Evolutionary conservation across 1,140 invertebrate species (phyloP).

Genomic region (Temnothorax longispinosus): DNA sequence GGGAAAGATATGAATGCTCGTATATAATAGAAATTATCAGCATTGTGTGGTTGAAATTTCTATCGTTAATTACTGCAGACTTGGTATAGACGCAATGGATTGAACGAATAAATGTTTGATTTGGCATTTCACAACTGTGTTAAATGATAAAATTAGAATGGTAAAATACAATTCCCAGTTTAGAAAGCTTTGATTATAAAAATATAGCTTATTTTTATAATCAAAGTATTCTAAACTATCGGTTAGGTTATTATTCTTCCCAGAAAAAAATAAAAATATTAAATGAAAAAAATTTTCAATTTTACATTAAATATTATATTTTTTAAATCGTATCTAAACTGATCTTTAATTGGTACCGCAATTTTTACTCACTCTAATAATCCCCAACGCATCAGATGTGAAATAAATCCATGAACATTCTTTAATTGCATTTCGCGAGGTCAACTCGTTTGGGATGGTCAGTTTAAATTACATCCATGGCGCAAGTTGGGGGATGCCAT

Average conservation of each 20-base stretch:
- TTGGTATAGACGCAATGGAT: background rate
- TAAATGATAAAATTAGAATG: background rate
- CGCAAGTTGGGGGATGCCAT: background rate
- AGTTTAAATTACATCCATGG: slow-evolving; percentile 8
- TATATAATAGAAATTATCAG: background rate
- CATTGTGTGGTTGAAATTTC: background rate
- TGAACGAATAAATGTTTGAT: slow-evolving; percentile 11
- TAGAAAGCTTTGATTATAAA: no score
- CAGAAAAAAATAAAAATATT: background rate
- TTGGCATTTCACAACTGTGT: background rate
- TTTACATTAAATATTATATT: background rate
- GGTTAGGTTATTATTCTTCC: background rate
- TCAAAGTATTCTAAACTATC: background rate
- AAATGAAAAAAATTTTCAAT: background rate
- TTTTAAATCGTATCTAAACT: background rate
- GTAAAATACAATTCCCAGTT: background rate
- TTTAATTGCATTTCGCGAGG: background rate
- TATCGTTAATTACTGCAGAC: slow-evolving; percentile 2
- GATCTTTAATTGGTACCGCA: background rate
- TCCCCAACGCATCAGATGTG: background rate
- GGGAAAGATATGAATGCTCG: background rate
- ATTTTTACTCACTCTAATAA: background rate
- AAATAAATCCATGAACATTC: background rate
- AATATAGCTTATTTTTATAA: background rate
- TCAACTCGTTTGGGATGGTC: background rate